phyloP scores from a whole-genome alignment of 2,797 vertebrate species.

The Helarctos malayanus region DNA sequence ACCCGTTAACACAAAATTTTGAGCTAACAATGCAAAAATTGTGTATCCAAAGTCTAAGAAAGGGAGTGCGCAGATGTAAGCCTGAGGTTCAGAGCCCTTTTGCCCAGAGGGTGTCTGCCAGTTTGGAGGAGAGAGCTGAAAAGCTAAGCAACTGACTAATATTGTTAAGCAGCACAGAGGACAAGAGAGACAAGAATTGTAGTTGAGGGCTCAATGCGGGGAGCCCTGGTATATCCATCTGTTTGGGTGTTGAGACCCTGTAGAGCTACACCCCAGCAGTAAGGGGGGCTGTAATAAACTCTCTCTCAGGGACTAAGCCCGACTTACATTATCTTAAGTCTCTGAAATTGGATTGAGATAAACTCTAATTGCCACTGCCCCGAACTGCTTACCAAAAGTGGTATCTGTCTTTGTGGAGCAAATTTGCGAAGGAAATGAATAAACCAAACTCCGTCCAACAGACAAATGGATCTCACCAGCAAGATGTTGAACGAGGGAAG shows the following conservation, averaged over 20 bases:
- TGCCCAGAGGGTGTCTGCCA: rapidly evolving
- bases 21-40: not conserved
- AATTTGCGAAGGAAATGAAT: not conserved
- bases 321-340: not conserved
- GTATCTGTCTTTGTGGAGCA: not conserved
- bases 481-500: not conserved
- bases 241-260: rapidly evolving
- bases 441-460: not conserved
- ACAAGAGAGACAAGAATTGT: no score
- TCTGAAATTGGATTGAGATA: not conserved
- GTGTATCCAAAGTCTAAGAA: not conserved
- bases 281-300: not conserved
- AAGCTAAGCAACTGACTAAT: rapidly evolving
- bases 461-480: not conserved
- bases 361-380: not conserved
- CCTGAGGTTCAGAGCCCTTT: no score
- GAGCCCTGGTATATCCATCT: not conserved
- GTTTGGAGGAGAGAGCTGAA: not conserved
- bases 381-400: not conserved
- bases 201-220: rapidly evolving
- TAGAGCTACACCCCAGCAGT: rapidly evolving
- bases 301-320: no score
- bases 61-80: not conserved
- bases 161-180: not conserved
- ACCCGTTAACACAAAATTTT: not conserved